Percentiles rank a stretch among this genome's conserved stretches.
These are phyloP conservation scores for Chaetodon auriga DNA, from an alignment of 2,113 vertebrate species.

Conservation along the genomic window DNA sequence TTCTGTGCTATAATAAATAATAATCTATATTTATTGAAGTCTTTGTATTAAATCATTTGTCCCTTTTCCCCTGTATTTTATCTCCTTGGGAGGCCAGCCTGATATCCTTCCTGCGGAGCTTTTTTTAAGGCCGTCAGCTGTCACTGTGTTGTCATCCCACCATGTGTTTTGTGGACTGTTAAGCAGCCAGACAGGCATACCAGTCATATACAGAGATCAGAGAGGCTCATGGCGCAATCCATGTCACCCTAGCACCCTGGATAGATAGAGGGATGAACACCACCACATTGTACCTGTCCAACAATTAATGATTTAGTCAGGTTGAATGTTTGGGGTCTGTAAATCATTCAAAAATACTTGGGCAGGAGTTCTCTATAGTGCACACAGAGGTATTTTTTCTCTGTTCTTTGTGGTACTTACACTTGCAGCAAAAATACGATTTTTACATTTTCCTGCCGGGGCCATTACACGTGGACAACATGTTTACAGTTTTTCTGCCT, in stretches of 20 bases:
- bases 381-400: background rate
- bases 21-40: too few relatives aligned
- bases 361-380: background rate
- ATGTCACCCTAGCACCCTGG: conserved; percentile 51
- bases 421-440: background rate
- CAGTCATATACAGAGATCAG: conserved; percentile 69
- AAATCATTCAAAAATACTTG: background rate
- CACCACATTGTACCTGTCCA: conserved; percentile 41
- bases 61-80: background rate
- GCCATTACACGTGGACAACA: background rate
- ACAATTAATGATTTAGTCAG: conserved; percentile 45
- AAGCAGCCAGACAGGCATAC: conserved; percentile 52
- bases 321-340: background rate
- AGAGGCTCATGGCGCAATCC: conserved; percentile 66
- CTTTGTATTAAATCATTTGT: background rate
- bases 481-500: background rate
- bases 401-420: background rate
- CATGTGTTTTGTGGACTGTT: conserved; percentile 64
- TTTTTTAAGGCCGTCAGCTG: conserved; percentile 74
- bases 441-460: background rate
- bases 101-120: conserved; percentile 29
- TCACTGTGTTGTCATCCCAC: conserved; percentile 64
- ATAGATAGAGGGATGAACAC: conserved; percentile 36
- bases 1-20: too few relatives aligned
- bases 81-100: conserved; percentile 38